Conservation (phyloP, 1,140 invertebrate species). For the Propsilocerus akamusi region DNA sequence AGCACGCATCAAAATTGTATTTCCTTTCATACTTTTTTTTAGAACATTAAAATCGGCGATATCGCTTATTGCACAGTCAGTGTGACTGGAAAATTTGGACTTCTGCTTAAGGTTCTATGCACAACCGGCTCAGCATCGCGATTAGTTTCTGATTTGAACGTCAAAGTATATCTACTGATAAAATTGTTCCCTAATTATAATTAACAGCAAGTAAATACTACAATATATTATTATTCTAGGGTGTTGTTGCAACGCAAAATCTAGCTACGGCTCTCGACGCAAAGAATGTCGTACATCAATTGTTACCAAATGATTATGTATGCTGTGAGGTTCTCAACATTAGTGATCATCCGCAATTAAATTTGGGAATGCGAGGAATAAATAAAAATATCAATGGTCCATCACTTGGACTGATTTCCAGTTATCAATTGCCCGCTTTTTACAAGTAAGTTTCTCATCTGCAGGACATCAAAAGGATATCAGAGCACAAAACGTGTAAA, state of each 20-base stretch:
- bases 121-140: slow-evolving; percentile 53
- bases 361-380: slow-evolving; percentile 65
- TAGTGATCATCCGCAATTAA: slow-evolving; percentile 67
- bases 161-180: slow-evolving; percentile 37
- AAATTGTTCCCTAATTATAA: background rate
- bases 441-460: slow-evolving; percentile 56
- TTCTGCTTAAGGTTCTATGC: slow-evolving; percentile 67
- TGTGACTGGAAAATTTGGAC: slow-evolving; percentile 34
- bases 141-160: slow-evolving; percentile 65
- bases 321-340: slow-evolving; percentile 78
- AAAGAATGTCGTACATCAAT: slow-evolving; percentile 56
- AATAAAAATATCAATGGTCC: slow-evolving; percentile 46
- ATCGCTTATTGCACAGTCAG: slow-evolving; percentile 65
- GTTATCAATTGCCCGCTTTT: slow-evolving; percentile 64
- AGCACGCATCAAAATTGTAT: background rate
- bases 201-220: slow-evolving; percentile 6
- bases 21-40: slow-evolving; percentile 10
- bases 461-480: too few relatives aligned
- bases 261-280: slow-evolving; percentile 60
- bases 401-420: slow-evolving; percentile 57
- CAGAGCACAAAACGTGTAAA: too few relatives aligned
- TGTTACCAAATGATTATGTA: slow-evolving; percentile 63
- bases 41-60: slow-evolving; percentile 66
- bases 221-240: slow-evolving; percentile 32
- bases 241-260: slow-evolving; percentile 45